Evolutionary conservation across 2,797 vertebrate species (phyloP).

Genomic region (Rhynchotus rufescens): DNA sequence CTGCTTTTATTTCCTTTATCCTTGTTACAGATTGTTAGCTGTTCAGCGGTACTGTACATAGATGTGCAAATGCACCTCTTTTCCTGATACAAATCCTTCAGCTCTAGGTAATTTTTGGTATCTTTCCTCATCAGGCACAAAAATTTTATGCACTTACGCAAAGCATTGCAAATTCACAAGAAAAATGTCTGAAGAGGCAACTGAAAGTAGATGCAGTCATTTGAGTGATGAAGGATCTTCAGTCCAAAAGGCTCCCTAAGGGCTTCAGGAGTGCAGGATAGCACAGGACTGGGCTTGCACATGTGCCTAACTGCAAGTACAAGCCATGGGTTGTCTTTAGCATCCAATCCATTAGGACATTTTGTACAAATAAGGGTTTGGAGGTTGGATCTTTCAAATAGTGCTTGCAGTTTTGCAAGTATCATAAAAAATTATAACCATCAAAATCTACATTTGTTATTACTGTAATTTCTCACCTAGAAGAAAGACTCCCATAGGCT

Average conservation of each 20-base stretch:
- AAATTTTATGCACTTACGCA: background rate
- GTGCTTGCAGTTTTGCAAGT: background rate
- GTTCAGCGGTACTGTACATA: slow-evolving; percentile 13
- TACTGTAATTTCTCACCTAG: background rate
- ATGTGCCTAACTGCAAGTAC: background rate
- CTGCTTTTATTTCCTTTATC: slow-evolving; percentile 5
- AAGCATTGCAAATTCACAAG: background rate
- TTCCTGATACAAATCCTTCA: slow-evolving; percentile 9
- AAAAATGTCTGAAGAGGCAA: background rate
- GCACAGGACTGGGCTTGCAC: background rate
- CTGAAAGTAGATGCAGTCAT: background rate
- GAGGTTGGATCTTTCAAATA: background rate
- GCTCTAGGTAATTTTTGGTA: background rate
- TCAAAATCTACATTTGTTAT: background rate
- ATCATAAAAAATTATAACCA: background rate
- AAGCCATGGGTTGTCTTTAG: background rate
- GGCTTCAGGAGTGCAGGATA: background rate
- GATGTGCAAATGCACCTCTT: background rate
- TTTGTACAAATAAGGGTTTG: background rate
- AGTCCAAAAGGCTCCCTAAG: background rate
- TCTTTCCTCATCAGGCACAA: background rate
- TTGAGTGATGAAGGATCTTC: background rate
- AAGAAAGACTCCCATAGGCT: background rate
- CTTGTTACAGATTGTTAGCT: slow-evolving; percentile 24
- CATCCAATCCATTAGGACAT: background rate